Evolutionary conservation across 2,888 invertebrate genomes (phyloP).

Genomic region (Lottia gigantea): DNA sequence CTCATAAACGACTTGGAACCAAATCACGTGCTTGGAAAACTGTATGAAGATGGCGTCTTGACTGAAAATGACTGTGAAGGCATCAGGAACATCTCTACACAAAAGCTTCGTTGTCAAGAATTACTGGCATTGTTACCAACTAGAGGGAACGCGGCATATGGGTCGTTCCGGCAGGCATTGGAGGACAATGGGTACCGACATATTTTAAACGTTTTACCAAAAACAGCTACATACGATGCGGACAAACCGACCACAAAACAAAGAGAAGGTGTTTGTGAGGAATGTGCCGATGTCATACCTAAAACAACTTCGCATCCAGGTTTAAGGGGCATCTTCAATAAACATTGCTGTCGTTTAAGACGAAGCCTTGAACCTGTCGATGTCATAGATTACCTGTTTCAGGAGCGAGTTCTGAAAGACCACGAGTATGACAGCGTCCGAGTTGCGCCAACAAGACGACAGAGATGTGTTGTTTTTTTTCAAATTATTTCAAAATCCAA

Average conservation of each 20-base stretch:
- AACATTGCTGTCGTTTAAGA: slow-evolving; percentile 30
- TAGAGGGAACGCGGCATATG: no score
- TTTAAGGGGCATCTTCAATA: slow-evolving; percentile 13
- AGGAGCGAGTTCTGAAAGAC: slow-evolving; percentile 29
- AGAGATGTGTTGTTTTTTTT: slow-evolving; percentile 32
- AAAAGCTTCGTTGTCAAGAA: slow-evolving; percentile 16
- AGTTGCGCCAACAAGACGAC: slow-evolving; percentile 26
- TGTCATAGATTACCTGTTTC: slow-evolving; percentile 32
- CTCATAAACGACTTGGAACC: slow-evolving; percentile 37
- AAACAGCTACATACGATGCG: no score
- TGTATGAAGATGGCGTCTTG: slow-evolving; percentile 36
- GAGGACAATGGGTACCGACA: no score
- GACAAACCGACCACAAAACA: no score
- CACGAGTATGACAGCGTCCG: slow-evolving; percentile 33
- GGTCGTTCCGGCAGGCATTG: no score
- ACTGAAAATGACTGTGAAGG: slow-evolving; percentile 40
- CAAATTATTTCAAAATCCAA: slow-evolving; percentile 16
- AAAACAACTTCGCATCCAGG: no score
- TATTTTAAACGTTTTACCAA: no score
- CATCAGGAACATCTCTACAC: slow-evolving; percentile 26
- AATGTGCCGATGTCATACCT: no score
- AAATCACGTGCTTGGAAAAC: slow-evolving; percentile 27
- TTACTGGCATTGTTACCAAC: no score
- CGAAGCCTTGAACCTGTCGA: slow-evolving; percentile 39
- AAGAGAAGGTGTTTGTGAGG: no score